phyloP scores from a whole-genome alignment of 2,113 vertebrate genomes.

The Phodopus roborovskii region DNA sequence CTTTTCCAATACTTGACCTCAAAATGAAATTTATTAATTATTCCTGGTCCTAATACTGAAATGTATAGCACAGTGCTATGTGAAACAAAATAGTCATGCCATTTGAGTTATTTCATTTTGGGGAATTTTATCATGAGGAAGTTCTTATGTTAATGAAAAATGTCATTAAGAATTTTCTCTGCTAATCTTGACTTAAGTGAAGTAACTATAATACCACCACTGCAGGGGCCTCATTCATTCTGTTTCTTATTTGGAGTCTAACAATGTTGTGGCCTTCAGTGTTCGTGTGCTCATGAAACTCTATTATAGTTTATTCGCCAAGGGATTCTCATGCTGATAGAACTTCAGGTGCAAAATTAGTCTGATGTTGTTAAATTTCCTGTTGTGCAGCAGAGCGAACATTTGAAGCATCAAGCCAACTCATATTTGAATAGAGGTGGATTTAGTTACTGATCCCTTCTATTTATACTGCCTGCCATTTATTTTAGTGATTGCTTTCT shows the following conservation, averaged over 20 bases:
- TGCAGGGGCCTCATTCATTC: neutral
- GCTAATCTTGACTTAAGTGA: neutral
- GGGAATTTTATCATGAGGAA: neutral
- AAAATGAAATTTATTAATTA: neutral
- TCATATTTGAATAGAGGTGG: conserved; percentile 54
- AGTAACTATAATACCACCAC: neutral
- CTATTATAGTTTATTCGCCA: conserved; percentile 42
- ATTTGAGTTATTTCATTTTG: neutral
- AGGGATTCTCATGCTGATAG: neutral
- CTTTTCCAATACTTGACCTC: conserved; percentile 32
- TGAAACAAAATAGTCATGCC: neutral
- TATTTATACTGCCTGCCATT: conserved; percentile 61
- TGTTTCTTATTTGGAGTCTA: neutral
- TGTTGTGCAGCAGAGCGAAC: neutral
- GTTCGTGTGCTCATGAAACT: neutral
- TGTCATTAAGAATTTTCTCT: conserved; percentile 2
- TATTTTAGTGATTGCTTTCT: conserved; percentile 59
- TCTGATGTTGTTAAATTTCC: neutral
- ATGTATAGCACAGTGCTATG: neutral
- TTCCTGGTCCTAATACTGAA: neutral
- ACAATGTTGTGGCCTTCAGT: neutral
- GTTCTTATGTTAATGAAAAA: neutral
- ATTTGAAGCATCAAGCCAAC: conserved; percentile 50
- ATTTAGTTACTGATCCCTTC: conserved; percentile 59
- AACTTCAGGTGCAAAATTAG: conserved; percentile 53